Conservation (phyloP, 92 coral and sea anemone species). For the Palythoa grandis region DNA sequence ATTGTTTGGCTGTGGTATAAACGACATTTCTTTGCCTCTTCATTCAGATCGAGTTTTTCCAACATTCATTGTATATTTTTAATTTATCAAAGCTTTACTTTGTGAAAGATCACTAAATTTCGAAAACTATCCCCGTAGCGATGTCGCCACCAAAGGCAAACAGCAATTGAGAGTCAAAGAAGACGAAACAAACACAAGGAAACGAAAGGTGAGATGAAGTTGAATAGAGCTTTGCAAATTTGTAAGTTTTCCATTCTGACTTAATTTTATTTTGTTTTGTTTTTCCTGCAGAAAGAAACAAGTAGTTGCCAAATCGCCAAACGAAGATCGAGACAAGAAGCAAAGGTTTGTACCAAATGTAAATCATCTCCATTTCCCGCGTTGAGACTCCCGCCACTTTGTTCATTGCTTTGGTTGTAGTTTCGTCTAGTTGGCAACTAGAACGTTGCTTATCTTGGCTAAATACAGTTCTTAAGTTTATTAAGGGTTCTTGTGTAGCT, state of each 20-base stretch:
- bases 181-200: constrained; percentile 56
- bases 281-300: constrained; percentile 57
- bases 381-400: constrained; percentile 55
- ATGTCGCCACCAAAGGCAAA: constrained; percentile 59
- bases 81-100: background rate
- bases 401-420: background rate
- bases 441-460: background rate
- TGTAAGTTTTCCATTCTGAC: background rate
- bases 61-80: background rate
- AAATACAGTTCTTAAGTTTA: background rate
- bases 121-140: constrained; percentile 40
- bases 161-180: constrained; percentile 52
- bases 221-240: background rate
- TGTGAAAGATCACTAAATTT: background rate
- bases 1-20: constrained; percentile 10
- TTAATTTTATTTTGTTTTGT: background rate
- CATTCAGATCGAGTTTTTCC: background rate
- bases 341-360: constrained; percentile 53
- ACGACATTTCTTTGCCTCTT: background rate
- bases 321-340: constrained; percentile 57
- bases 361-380: constrained; percentile 63
- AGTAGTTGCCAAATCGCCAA: constrained; percentile 46
- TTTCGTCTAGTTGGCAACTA: constrained; percentile 2
- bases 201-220: constrained; percentile 59
- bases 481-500: background rate